A percentile compares a stretch with the other conserved stretches of the same genome.
Evolutionary conservation across 1,140 invertebrate species (phyloP).

Genomic region (Orussus abietinus): DNA sequence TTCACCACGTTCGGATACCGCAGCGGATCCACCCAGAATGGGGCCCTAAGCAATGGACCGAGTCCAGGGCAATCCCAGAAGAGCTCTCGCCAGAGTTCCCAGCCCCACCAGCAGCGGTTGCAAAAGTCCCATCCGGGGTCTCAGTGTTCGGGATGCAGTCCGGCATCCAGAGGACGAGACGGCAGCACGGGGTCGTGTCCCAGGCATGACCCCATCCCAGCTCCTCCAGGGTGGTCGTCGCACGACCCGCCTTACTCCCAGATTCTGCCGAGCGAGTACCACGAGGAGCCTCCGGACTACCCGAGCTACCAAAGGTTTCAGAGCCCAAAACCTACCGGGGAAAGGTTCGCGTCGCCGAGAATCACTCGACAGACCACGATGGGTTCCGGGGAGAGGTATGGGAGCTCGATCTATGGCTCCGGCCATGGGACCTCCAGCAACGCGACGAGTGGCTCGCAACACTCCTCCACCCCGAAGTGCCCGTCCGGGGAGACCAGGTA

Average conservation of each 20-base stretch:
- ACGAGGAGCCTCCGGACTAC: slow-evolving; percentile 30
- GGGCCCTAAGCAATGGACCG: slow-evolving; percentile 18
- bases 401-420: slow-evolving; percentile 31
- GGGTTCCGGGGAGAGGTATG: slow-evolving; percentile 56
- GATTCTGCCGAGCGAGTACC: no score
- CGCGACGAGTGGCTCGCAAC: slow-evolving; percentile 28
- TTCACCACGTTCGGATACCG: slow-evolving; percentile 45
- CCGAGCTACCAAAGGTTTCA: slow-evolving; percentile 36
- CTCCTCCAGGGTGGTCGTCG: slow-evolving; percentile 42
- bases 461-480: slow-evolving; percentile 12
- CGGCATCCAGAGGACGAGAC: slow-evolving; percentile 26
- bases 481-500: slow-evolving; percentile 48
- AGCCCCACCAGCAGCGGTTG: slow-evolving; percentile 17
- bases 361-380: slow-evolving; percentile 52
- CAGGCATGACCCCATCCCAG: slow-evolving; percentile 41
- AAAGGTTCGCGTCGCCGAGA: slow-evolving; percentile 16
- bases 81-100: slow-evolving; percentile 21
- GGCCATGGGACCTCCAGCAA: slow-evolving; percentile 26
- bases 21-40: slow-evolving; percentile 29
- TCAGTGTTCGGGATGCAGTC: slow-evolving; percentile 35
- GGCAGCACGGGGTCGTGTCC: slow-evolving; percentile 28
- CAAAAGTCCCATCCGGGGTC: slow-evolving; percentile 18
- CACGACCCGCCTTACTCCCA: slow-evolving; percentile 33
- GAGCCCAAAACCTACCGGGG: slow-evolving; percentile 32
- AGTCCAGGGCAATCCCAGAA: slow-evolving; percentile 21